Conservation (phyloP, 2,797 vertebrate species). For the Cryptoprocta ferox region DNA sequence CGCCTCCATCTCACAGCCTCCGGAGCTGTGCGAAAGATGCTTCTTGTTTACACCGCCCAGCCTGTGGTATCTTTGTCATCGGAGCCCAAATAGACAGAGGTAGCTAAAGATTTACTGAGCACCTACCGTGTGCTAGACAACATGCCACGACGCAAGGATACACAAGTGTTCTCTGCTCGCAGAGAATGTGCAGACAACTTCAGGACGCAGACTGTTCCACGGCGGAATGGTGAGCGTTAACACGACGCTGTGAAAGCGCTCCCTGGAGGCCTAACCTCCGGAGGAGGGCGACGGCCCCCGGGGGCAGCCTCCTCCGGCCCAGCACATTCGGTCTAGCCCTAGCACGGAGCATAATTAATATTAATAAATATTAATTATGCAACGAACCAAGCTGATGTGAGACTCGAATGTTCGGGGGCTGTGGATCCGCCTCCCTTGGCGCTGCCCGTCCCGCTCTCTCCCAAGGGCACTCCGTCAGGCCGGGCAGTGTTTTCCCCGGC, state of each 20-base stretch:
- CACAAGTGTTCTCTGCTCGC: background rate
- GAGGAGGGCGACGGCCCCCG: background rate
- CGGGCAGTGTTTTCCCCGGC: background rate
- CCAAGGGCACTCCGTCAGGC: background rate
- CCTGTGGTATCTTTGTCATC: background rate
- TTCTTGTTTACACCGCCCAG: background rate
- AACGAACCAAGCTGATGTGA: background rate
- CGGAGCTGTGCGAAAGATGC: background rate
- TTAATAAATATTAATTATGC: background rate
- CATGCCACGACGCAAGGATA: background rate
- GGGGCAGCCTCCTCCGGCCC: background rate
- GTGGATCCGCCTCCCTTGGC: background rate
- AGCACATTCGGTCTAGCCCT: background rate
- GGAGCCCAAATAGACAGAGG: background rate
- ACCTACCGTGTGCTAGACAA: background rate
- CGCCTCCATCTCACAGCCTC: background rate
- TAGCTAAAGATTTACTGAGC: background rate
- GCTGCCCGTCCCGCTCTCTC: background rate
- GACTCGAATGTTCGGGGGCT: background rate
- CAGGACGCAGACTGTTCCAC: background rate
- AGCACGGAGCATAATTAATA: too few species aligned
- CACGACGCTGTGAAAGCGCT: background rate
- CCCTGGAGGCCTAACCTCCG: background rate
- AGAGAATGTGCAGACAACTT: slow-evolving; percentile 20
- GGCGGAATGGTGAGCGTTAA: background rate